These are phyloP conservation scores for Panulirus ornatus DNA, from an alignment of 1,140 invertebrate genomes.

Conservation along the genomic window DNA sequence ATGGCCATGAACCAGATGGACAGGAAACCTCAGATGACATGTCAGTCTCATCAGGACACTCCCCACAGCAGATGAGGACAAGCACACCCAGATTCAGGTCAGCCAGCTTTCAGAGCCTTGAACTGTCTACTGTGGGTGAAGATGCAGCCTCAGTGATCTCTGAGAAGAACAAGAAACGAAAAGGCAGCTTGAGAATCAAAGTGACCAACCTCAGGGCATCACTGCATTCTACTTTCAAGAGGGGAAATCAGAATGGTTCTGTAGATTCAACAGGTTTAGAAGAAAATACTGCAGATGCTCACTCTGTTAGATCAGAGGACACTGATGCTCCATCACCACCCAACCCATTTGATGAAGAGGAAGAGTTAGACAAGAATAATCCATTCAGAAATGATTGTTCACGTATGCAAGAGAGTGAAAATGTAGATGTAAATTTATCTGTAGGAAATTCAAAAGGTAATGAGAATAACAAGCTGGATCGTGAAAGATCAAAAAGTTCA, in stretches of 20 bases:
- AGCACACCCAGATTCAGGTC: slow-evolving; percentile 45
- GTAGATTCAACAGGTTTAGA: background rate
- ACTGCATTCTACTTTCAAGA: slow-evolving; percentile 27
- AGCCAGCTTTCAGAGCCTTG: slow-evolving; percentile 48
- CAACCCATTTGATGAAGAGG: slow-evolving; percentile 24
- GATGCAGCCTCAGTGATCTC: background rate
- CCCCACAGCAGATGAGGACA: slow-evolving; percentile 2
- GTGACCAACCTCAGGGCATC: slow-evolving; percentile 11
- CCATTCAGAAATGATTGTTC: background rate
- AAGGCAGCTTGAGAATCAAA: background rate
- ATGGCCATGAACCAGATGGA: background rate
- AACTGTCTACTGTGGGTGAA: slow-evolving; percentile 8
- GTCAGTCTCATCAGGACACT: slow-evolving; percentile 25
- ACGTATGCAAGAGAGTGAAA: background rate
- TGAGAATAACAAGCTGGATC: slow-evolving; percentile 29
- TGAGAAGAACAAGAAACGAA: slow-evolving; percentile 9
- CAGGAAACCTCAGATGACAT: slow-evolving; percentile 12
- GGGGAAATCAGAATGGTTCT: slow-evolving; percentile 19
- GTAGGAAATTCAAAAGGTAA: background rate
- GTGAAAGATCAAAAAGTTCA: slow-evolving; percentile 46
- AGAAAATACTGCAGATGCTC: background rate
- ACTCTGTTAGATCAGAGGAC: background rate
- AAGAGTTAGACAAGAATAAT: background rate
- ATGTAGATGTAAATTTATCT: background rate
- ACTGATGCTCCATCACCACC: background rate